Evolutionary conservation across 2,113 vertebrate genomes (phyloP), one percentile per base, ranked within the genome.

Genomic region (Cacatua alba): DNA sequence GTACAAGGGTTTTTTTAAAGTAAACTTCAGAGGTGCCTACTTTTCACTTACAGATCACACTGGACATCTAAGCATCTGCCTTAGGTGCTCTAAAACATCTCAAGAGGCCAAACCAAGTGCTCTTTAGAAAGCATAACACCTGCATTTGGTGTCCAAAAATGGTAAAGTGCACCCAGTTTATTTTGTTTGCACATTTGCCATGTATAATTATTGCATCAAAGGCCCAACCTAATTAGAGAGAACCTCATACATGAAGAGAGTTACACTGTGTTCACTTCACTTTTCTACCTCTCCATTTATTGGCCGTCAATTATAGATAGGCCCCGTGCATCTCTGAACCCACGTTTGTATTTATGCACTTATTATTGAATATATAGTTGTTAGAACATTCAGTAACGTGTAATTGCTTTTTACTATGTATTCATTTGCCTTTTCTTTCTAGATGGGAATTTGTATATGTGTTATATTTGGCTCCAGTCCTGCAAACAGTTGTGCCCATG

Each of bases 401-500:
- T 78, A 97, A 90, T 79, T 95, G 57, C 37, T 62, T 87, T 95
- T 96, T 92, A 89, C 41, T 78, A 5, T 59, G 62, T 65, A 91
- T 91, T 93, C 37, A 87, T 92, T 95, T 96, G 62, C 52, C n/a
- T 94, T 91, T 96, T 93, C 60, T 95, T 88, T 90, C 77, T 94
- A 23, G 44, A 82, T 72, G 74, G 41, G 65, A 92, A 86, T 86
- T 92, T 81, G 55, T 75, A 17, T 83, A 82, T 78, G 82, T 95
- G 94, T 95, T 96, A 62, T 87, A 89, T 80, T 96, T 96, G 96
- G 96, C 94, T 94, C 13, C 21, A 33, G 81, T 95, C 77, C 92
- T 91, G 62, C 92, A 92, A 96, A 94, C 48, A 91, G 33, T 95
- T 95, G 60, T 93, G 92, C 88, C 92, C 86, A 49, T 21, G 10